Conservation (phyloP, 2,797 vertebrate genomes). For the Miichthys miiuy region DNA sequence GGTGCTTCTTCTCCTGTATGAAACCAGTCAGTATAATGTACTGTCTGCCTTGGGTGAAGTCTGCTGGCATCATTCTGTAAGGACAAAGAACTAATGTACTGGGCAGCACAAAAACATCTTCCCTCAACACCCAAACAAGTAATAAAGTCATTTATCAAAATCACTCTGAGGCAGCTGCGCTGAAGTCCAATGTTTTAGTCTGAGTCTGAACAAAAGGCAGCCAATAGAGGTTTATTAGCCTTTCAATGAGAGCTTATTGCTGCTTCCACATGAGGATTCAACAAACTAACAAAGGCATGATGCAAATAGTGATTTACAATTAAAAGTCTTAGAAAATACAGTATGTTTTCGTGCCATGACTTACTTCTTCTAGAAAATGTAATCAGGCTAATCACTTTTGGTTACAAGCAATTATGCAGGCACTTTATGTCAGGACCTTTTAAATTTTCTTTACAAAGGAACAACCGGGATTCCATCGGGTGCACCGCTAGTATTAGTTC, state of each 20-base stretch:
- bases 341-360: neutral
- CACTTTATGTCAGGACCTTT: neutral
- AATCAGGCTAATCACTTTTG: neutral
- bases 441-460: slow-evolving; percentile 4
- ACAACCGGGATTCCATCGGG: neutral
- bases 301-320: slow-evolving; percentile 22
- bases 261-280: slow-evolving; percentile 34
- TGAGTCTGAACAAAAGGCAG: slow-evolving; percentile 44
- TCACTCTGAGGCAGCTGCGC: slow-evolving; percentile 55
- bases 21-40: slow-evolving; percentile 59
- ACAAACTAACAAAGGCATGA: neutral
- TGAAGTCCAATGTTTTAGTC: slow-evolving; percentile 37
- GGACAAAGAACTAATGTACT: slow-evolving; percentile 65
- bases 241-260: slow-evolving; percentile 41
- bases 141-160: slow-evolving; percentile 81
- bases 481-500: neutral
- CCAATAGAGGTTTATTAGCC: slow-evolving; percentile 48
- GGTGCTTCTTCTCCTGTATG: slow-evolving; percentile 34
- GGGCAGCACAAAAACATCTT: slow-evolving; percentile 66
- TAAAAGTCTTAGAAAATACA: slow-evolving; percentile 2
- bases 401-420: slow-evolving; percentile 1
- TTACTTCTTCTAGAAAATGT: neutral
- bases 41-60: slow-evolving; percentile 60
- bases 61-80: slow-evolving; percentile 57
- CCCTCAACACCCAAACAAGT: slow-evolving; percentile 69